phyloP scores from a whole-genome alignment of 2,888 invertebrate genomes.

The Drosophila putrida region DNA sequence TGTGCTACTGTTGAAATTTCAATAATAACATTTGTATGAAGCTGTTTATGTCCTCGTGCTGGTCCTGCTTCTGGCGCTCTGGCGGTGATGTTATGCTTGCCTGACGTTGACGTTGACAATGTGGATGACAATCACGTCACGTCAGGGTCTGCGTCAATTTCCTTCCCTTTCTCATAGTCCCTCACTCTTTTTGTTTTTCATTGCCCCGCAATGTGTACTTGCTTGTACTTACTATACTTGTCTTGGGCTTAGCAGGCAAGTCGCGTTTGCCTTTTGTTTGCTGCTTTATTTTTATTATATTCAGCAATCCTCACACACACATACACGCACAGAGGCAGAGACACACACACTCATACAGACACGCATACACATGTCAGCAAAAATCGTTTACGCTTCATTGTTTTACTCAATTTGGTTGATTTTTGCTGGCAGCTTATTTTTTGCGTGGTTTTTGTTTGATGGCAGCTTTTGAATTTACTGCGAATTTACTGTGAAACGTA shows the following conservation, averaged over 20 bases:
- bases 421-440: conserved; percentile 47
- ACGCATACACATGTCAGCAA: conserved; percentile 61
- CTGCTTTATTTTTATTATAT: conserved; percentile 65
- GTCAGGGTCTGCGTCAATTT: conserved; percentile 46
- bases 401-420: conserved; percentile 75
- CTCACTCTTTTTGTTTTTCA: conserved; percentile 1
- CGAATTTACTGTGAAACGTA: conserved; percentile 29
- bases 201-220: conserved; percentile 28
- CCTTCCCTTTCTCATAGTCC: conserved; percentile 4
- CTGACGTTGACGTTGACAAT: conserved; percentile 65
- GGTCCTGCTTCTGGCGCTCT: conserved; percentile 30
- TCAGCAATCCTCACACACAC: conserved; percentile 18
- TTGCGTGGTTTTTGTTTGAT: conserved; percentile 36
- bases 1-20: conserved; percentile 65
- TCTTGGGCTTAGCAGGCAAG: conserved; percentile 62
- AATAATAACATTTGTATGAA: conserved; percentile 80
- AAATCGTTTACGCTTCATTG: conserved; percentile 80
- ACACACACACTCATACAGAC: neutral
- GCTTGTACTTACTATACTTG: conserved; percentile 39
- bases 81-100: conserved; percentile 37
- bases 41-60: conserved; percentile 68
- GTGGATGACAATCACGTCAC: conserved; percentile 77
- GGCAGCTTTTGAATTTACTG: conserved; percentile 42
- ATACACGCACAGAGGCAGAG: too few relatives aligned
- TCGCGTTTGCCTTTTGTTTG: conserved; percentile 74